Base-by-base conservation (phyloP, 2,797 vertebrate species). In the Zenarchopterus dispar region DNA sequence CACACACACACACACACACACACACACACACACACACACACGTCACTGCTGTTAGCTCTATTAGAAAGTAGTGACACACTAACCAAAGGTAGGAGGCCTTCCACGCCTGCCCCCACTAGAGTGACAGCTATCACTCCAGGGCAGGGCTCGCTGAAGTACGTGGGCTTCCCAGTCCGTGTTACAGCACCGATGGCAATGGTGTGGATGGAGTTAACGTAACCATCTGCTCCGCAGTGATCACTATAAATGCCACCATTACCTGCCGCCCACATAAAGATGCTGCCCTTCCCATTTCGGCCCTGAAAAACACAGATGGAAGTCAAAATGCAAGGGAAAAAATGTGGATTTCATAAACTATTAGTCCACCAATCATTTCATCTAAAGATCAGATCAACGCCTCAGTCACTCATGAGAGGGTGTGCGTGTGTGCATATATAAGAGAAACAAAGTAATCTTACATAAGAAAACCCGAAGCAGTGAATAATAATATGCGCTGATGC, bases 191-290 rank as follows among this genome's bases (percentile, higher is more conserved):
- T 84, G 67, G 88, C 80, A 3, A 92, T 62, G 62, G 11, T 90
- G 81, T 84, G 71, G 84, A 92, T 74, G 55, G 85, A 87, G 83
- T 88, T 91, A 64, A 91, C 78, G 22, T 89, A 89, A 28, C 88
- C 88, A 22, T 93, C 89, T 11, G 88, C 90, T 0, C 90, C 88
- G 8, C 91, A 90, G 84, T 91, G 90, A 77, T 92, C 88, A 2
- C 23, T 46, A 8, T 54, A 53, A 67, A 71, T 15, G 17, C 90
- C 89, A 2, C 89, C 89, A 28, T 90, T 89, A 70, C 91, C 90
- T 53, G 86, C 75, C 22, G 86, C 92, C 89, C 92, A 91, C 73
- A 90, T 82, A 42, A 86, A 93, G 67, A 93, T 70, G 69, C 65
- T 91, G 69, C 88, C 91, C 75, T 88, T 90, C 51, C 87, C 89